These are phyloP conservation scores for Vespertilio murinus DNA, from an alignment of 2,797 vertebrate genomes.

Conservation along the genomic window DNA sequence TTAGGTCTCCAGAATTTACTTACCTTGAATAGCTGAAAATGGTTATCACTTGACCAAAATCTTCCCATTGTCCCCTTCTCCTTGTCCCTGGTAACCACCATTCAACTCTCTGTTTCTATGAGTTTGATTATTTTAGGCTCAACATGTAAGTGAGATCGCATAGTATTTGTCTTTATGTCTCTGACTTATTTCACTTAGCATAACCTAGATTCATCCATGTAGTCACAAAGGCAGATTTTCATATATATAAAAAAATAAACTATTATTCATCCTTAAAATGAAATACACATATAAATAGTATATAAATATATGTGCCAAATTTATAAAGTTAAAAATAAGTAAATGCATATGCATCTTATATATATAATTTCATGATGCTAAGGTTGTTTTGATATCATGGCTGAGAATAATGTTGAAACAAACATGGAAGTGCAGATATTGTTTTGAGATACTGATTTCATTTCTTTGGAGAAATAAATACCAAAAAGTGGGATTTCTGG, in stretches of 20 bases:
- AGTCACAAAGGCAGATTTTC: neutral
- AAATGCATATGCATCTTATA: neutral
- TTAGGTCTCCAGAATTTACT: neutral
- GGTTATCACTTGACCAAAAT: neutral
- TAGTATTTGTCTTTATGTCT: neutral
- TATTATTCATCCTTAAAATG: neutral
- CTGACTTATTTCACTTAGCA: neutral
- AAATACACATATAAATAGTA: neutral
- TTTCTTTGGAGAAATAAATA: neutral
- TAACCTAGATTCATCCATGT: neutral
- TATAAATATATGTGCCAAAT: neutral
- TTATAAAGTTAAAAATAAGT: neutral
- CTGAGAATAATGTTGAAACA: neutral
- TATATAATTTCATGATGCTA: neutral
- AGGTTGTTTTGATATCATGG: neutral
- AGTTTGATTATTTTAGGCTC: neutral
- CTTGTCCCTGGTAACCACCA: neutral
- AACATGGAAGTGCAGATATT: neutral
- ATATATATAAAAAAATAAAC: neutral
- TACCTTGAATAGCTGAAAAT: neutral
- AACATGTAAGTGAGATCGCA: neutral
- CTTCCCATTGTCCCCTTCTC: neutral
- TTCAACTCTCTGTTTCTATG: neutral
- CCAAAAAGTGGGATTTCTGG: neutral
- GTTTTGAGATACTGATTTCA: neutral